Conservation (phyloP, 2,113 vertebrate genomes). For the Phainopepla nitens region DNA sequence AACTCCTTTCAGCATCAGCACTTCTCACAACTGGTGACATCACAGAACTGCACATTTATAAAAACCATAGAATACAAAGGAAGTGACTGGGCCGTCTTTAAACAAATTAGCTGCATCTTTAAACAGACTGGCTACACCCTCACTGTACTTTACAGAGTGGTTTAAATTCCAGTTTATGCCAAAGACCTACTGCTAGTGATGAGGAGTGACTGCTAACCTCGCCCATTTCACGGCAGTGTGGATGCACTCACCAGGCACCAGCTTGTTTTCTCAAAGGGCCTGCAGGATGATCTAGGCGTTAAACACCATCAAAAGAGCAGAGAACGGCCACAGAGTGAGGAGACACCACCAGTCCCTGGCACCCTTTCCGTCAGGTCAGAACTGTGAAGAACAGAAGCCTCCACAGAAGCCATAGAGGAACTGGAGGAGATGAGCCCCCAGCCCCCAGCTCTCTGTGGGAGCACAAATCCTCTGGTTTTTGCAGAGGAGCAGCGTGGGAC, state of each 20-base stretch:
- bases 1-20: neutral
- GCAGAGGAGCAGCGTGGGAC: accelerated
- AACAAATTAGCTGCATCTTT: neutral
- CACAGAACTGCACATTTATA: neutral
- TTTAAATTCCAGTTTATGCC: neutral
- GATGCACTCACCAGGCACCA: neutral
- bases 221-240: too few relatives aligned
- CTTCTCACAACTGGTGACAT: neutral
- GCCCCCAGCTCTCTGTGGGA: neutral
- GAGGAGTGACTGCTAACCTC: neutral
- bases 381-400: neutral
- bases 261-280: neutral
- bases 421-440: neutral
- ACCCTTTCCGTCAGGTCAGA: neutral
- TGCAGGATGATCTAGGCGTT: neutral
- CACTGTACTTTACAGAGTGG: neutral
- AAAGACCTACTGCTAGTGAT: neutral
- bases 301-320: neutral
- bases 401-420: neutral
- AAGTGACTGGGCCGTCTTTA: neutral
- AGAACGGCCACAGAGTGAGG: neutral
- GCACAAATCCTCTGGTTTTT: neutral
- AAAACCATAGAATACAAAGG: neutral
- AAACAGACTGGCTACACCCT: neutral
- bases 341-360: neutral